Conservation (phyloP, 2,797 vertebrate genomes). For the Craterocephalus amniculus region DNA sequence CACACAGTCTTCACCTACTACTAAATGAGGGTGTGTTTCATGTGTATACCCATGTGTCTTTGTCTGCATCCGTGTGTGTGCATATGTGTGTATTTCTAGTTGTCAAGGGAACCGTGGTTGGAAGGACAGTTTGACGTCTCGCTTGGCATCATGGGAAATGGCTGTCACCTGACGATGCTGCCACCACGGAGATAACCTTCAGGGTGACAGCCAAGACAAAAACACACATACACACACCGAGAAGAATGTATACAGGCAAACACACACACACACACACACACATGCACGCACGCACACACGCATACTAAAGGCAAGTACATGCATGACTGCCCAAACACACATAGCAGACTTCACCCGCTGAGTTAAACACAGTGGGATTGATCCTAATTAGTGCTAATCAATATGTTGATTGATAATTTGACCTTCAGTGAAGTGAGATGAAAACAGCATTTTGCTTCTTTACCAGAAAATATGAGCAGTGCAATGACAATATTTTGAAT, state of each 20-base stretch:
- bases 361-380: conserved; percentile 67
- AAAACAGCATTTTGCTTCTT: conserved; percentile 16
- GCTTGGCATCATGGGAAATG: conserved; percentile 96
- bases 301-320: conserved; percentile 34
- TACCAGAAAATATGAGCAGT: background rate
- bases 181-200: conserved; percentile 97
- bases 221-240: conserved; percentile 63
- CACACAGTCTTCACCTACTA: conserved; percentile 51
- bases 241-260: conserved; percentile 77
- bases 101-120: conserved; percentile 91
- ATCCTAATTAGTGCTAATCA: conserved; percentile 81
- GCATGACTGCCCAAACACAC: conserved; percentile 60
- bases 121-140: conserved; percentile 97
- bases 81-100: conserved; percentile 67
- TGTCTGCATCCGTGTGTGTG: conserved; percentile 23
- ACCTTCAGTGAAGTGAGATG: conserved; percentile 48
- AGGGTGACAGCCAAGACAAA: conserved; percentile 93
- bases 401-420: conserved; percentile 79
- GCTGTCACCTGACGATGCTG: conserved; percentile 97
- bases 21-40: conserved; percentile 46
- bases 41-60: conserved; percentile 28
- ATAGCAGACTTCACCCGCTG: conserved; percentile 59
- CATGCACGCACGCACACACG: conserved; percentile 13
- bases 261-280: conserved; percentile 31
- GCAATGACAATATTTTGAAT: background rate